Evolutionary conservation across 53 echinoderm and acorn worm species (phyloP), one percentile per base, ranked within the genome.

Genomic region (Zoroaster sp.): DNA sequence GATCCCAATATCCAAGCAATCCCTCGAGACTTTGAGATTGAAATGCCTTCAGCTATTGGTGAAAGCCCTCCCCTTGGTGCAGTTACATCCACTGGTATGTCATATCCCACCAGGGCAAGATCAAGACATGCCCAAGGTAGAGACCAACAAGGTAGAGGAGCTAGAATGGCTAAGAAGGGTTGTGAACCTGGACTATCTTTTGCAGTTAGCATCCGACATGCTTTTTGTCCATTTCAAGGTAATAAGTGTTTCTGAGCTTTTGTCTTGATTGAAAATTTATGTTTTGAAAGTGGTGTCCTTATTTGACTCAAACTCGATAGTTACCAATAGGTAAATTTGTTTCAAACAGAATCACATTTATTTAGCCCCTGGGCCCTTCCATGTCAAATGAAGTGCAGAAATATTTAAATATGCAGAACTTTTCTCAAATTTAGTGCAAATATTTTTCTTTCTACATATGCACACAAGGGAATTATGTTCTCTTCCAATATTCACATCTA

Each of bases 1-100:
- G 99, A 99, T 36, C 99, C 99, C 23, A 97, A 95, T 83, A 92
- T 97, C 59, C 99, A 99, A 47, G 91, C 96, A 45, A 96, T 99
- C 25, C 99, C 99, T 33, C 96, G 92, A 42, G 99, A 99, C 73
- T 97, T 99, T 92, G 94, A 97, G 87, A 97, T 97, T 39, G 77
- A 92, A 34, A 88, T 97, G 92, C 99, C 99, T 5, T 95, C 96
- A 1, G 93, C 96, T 38, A 94, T 99, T 23, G 96, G 93, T 8
- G 99, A 99, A 68, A 96, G 96, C 79, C 99, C 99, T 37, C 95
- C 99, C 15, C 68, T 74, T 20, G 93, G 82, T 52, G 77, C 72
- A 7, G 74, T 69, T 17, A 31, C 45, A 65, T 11, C 54, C 14
- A 39, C 41, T 13, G 83, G 15, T n/a, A 28, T 18, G 44, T 47